These are phyloP conservation scores for Temnothorax rugatulus DNA, from an alignment of 2,888 invertebrate genomes.

Conservation along the genomic window DNA sequence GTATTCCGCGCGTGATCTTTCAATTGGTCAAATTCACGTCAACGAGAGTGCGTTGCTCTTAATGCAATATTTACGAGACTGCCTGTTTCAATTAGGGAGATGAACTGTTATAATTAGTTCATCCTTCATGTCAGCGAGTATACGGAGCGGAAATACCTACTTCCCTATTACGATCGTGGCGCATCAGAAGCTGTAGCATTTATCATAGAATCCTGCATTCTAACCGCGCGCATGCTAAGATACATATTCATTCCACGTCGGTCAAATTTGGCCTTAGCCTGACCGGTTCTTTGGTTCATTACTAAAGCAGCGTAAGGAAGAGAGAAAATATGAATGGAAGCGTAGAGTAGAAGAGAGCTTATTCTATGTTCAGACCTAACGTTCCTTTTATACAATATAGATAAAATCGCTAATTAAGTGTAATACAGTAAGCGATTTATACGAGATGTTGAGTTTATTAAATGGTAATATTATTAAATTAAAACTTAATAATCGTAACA, in stretches of 20 bases:
- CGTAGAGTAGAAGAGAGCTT: neutral
- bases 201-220: constrained; percentile 12
- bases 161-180: neutral
- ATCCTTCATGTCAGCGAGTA: constrained; percentile 19
- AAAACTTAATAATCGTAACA: neutral
- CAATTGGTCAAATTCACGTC: neutral
- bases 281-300: neutral
- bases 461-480: neutral
- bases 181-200: neutral
- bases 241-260: neutral
- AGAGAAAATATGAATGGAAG: neutral
- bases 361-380: neutral
- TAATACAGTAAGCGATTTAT: neutral
- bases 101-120: constrained; percentile 66
- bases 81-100: constrained; percentile 68
- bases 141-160: neutral
- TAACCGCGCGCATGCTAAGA: neutral
- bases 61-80: constrained; percentile 66
- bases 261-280: neutral
- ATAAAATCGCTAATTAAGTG: neutral
- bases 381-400: neutral
- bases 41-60: constrained; percentile 19
- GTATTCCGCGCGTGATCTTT: neutral
- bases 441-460: neutral
- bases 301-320: neutral